Conservation (phyloP, 1,140 invertebrate species). For the Macrostomum lignano region DNA sequence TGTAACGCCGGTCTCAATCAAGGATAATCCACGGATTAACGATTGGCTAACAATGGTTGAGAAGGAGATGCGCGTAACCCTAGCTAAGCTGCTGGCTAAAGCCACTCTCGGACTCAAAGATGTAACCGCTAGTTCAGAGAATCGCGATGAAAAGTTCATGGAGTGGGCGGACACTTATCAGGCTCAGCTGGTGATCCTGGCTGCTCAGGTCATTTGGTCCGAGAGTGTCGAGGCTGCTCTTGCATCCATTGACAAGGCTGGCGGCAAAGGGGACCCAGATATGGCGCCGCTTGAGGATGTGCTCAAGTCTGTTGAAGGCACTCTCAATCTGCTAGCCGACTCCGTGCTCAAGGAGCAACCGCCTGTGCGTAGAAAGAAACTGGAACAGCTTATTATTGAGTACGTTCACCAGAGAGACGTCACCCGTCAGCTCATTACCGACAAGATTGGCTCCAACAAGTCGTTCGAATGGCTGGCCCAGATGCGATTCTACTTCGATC, state of each 20-base stretch:
- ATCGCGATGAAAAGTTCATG: too few species aligned
- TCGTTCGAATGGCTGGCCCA: slow-evolving; percentile 82
- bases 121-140: too few species aligned
- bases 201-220: slow-evolving; percentile 84
- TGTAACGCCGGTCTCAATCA: slow-evolving; percentile 56
- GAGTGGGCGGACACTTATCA: slow-evolving; percentile 86
- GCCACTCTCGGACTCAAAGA: too few species aligned
- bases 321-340: slow-evolving; percentile 73
- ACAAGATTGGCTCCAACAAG: slow-evolving; percentile 51
- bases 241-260: slow-evolving; percentile 9
- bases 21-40: slow-evolving; percentile 82
- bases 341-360: slow-evolving; percentile 91
- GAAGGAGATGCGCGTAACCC: slow-evolving; percentile 74
- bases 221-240: slow-evolving; percentile 58
- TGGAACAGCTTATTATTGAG: slow-evolving; percentile 69
- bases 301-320: slow-evolving; percentile 54
- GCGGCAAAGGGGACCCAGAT: slow-evolving; percentile 11
- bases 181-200: slow-evolving; percentile 75
- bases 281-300: slow-evolving; percentile 46
- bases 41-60: slow-evolving; percentile 85
- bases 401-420: slow-evolving; percentile 95
- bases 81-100: slow-evolving; percentile 64
- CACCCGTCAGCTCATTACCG: slow-evolving; percentile 52
- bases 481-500: slow-evolving; percentile 96
- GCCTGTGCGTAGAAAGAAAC: slow-evolving; percentile 59